Percentiles rank a stretch among this genome's conserved stretches.
phyloP scores from a whole-genome alignment of 2,797 vertebrate genomes.

The Acanthopagrus latus region DNA sequence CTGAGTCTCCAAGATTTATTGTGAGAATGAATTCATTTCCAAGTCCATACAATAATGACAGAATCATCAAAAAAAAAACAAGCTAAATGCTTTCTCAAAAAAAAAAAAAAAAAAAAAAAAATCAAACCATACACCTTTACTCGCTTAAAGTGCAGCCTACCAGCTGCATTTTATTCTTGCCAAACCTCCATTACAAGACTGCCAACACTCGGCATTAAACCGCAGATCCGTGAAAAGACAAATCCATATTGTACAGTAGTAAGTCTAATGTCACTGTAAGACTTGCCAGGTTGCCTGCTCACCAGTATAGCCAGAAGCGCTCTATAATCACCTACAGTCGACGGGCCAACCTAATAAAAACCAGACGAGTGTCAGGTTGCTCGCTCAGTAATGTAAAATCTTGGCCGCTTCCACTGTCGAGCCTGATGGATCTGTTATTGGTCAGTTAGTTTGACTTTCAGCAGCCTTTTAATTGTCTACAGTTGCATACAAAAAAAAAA shows the following conservation, averaged over 20 bases:
- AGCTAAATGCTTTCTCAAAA: background rate
- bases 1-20: background rate
- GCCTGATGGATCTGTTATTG: conserved; percentile 42
- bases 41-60: background rate
- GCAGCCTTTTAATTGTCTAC: conserved; percentile 37
- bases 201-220: conserved; percentile 34
- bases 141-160: conserved; percentile 1
- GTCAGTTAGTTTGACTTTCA: conserved; percentile 38
- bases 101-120: background rate
- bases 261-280: conserved; percentile 31
- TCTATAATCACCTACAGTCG: conserved; percentile 48
- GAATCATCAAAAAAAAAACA: background rate
- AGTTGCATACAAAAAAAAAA: conserved; percentile 23
- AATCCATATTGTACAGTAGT: conserved; percentile 43
- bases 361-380: conserved; percentile 43
- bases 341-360: conserved; percentile 49
- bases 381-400: conserved; percentile 22
- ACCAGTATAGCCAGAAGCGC: conserved; percentile 26
- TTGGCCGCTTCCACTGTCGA: background rate
- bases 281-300: conserved; percentile 38
- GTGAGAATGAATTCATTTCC: background rate
- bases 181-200: conserved; percentile 27
- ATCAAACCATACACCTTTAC: background rate
- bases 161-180: conserved; percentile 15
- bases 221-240: conserved; percentile 42